Conservation (phyloP, 2,797 vertebrate species). For the Chelonia mydas region DNA sequence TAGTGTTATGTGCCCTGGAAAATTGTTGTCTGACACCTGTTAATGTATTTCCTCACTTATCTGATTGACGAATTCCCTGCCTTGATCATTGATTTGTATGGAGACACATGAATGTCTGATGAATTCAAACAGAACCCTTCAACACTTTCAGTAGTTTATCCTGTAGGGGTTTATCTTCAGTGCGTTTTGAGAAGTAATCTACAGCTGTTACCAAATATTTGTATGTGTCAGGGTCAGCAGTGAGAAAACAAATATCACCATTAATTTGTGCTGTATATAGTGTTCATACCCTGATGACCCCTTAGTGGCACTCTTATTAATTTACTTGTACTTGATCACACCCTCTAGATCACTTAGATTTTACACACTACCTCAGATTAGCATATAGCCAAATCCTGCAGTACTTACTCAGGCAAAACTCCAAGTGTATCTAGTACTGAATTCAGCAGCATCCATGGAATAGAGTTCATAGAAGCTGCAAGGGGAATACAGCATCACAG, state of each 20-base stretch:
- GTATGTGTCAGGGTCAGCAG: slow-evolving; percentile 31
- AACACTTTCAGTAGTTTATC: slow-evolving; percentile 66
- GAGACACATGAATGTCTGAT: slow-evolving; percentile 55
- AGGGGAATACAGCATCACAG: rapidly evolving
- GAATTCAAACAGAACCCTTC: slow-evolving; percentile 69
- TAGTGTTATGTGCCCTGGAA: slow-evolving; percentile 57
- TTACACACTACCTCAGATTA: neutral
- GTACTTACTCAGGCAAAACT: neutral
- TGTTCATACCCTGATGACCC: neutral
- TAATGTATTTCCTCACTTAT: slow-evolving; percentile 75
- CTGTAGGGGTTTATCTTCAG: slow-evolving; percentile 57
- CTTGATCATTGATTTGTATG: slow-evolving; percentile 66
- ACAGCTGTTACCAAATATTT: slow-evolving; percentile 63
- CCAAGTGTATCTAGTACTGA: neutral
- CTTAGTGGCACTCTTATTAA: neutral
- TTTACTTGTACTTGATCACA: neutral
- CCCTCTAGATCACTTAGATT: neutral
- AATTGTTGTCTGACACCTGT: slow-evolving; percentile 77
- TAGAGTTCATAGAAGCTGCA: neutral
- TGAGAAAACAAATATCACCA: slow-evolving; percentile 61
- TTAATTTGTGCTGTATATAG: slow-evolving; percentile 47
- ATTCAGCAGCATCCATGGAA: neutral
- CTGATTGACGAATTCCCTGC: slow-evolving; percentile 70
- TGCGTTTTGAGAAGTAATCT: slow-evolving; percentile 45
- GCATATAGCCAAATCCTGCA: neutral